phyloP scores from a whole-genome alignment of 2,797 vertebrate genomes.

The Spinus olivaceus region DNA sequence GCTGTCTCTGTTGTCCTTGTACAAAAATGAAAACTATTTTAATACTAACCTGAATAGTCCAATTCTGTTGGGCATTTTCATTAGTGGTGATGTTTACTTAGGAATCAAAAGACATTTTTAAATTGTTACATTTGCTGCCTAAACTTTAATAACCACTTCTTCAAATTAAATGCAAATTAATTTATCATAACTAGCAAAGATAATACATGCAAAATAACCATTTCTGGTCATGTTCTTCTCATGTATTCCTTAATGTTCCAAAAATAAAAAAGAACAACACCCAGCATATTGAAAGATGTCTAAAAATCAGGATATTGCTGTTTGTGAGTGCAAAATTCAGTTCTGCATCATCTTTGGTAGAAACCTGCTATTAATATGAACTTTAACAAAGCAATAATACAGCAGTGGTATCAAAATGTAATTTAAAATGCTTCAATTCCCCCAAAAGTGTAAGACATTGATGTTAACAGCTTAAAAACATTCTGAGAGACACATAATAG shows the following conservation, averaged over 20 bases:
- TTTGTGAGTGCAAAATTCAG: not conserved
- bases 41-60: not conserved
- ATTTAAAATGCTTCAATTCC: not conserved
- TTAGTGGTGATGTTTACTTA: not conserved
- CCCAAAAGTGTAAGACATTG: not conserved
- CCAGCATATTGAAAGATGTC: not conserved
- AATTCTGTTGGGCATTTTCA: not conserved
- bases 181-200: not conserved
- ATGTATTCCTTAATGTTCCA: not conserved
- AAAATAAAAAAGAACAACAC: not conserved
- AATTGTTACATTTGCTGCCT: not conserved
- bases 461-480: not conserved
- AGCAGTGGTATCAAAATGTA: not conserved
- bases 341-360: not conserved
- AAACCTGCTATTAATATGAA: not conserved
- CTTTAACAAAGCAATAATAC: not conserved
- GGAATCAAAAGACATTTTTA: not conserved
- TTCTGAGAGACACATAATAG: not conserved
- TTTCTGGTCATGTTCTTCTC: not conserved
- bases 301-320: not conserved
- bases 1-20: not conserved
- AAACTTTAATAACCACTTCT: not conserved
- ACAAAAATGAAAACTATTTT: not conserved
- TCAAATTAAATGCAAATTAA: not conserved
- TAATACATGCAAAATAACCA: not conserved